Conservation (phyloP, 1,140 invertebrate genomes). For the Dinothrombium tinctorium region DNA sequence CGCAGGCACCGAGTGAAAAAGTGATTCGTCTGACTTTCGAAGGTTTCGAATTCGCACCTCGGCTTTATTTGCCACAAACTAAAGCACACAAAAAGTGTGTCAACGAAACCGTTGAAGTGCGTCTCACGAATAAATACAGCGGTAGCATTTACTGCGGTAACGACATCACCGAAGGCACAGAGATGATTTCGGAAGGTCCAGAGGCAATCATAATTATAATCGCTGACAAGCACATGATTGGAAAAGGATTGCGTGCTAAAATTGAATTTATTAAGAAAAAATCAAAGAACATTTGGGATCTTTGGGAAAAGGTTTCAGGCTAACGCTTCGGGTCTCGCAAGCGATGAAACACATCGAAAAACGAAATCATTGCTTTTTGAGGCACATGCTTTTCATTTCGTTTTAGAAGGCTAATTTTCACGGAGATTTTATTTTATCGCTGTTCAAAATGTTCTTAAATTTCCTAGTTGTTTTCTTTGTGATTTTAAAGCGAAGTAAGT, state of each 20-base stretch:
- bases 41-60: constrained; percentile 5
- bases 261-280: background rate
- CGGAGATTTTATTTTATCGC: too few species aligned
- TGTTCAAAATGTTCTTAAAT: too few species aligned
- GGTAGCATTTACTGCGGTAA: constrained; percentile 6
- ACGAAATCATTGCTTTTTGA: too few species aligned
- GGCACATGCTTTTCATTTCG: too few species aligned
- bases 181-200: background rate
- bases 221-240: constrained; percentile 2
- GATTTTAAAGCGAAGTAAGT: too few species aligned
- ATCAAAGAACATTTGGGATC: too few species aligned
- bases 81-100: constrained; percentile 2
- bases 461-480: too few species aligned
- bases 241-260: constrained; percentile 2
- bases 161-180: constrained; percentile 1
- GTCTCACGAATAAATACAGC: background rate
- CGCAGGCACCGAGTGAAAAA: background rate
- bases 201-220: background rate
- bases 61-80: background rate
- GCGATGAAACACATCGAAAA: too few species aligned
- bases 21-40: background rate
- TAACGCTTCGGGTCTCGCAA: too few species aligned
- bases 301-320: too few species aligned
- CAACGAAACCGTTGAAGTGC: constrained; percentile 5
- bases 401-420: too few species aligned